These are phyloP conservation scores for Scomber japonicus DNA, from an alignment of 2,113 vertebrate species.

Conservation along the genomic window DNA sequence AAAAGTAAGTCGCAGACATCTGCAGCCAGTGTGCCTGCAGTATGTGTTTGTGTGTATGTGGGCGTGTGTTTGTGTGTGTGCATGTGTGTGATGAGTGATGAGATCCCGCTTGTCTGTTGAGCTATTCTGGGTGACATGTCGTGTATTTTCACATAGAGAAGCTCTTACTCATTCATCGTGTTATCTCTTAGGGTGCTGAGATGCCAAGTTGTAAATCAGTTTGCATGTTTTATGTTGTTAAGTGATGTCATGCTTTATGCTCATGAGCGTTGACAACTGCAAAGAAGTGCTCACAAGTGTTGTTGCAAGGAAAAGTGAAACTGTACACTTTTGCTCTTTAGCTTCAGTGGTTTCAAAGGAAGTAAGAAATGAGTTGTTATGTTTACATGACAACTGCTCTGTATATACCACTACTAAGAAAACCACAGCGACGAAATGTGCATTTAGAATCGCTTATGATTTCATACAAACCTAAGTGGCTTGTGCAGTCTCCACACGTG, in stretches of 20 bases:
- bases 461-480: conserved; percentile 31
- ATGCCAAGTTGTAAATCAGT: conserved; percentile 3
- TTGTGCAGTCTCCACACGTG: conserved; percentile 25
- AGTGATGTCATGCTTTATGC: not conserved
- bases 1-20: conserved; percentile 84
- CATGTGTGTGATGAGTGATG: conserved; percentile 44
- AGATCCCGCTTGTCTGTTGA: conserved; percentile 30
- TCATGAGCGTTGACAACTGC: not conserved
- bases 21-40: conserved; percentile 12
- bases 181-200: conserved; percentile 4
- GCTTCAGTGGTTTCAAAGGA: conserved; percentile 47
- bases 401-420: not conserved
- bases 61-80: conserved; percentile 19
- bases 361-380: conserved; percentile 40
- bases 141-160: conserved; percentile 17
- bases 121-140: conserved; percentile 32
- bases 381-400: conserved; percentile 21
- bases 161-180: not conserved
- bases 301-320: conserved; percentile 58
- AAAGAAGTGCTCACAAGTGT: not conserved
- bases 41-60: conserved; percentile 11
- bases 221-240: conserved; percentile 4
- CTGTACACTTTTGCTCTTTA: conserved; percentile 23
- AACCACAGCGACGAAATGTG: conserved; percentile 33
- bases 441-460: conserved; percentile 17